A percentile compares a stretch with the other conserved stretches of the same genome.
Conservation (phyloP, 2,888 invertebrate genomes). For the Leptopilina myrica region DNA sequence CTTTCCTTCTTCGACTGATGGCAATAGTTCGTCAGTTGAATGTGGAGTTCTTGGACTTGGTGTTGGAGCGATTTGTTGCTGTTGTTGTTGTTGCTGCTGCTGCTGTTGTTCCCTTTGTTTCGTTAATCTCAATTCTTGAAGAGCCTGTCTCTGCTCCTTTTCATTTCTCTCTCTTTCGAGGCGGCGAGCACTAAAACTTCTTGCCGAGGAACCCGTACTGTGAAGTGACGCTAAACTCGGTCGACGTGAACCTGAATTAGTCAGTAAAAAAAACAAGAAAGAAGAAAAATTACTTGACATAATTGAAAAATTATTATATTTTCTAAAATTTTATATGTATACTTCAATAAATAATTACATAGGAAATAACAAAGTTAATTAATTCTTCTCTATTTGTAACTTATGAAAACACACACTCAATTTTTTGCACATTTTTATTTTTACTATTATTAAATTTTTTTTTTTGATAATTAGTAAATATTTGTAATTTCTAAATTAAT, state of each 20-base stretch:
- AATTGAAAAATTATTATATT: background rate
- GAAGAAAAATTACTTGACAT: background rate
- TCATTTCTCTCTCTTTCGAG: constrained; percentile 90
- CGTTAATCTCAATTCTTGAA: constrained; percentile 85
- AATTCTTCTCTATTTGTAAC: too few relatives aligned
- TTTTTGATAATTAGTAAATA: too few relatives aligned
- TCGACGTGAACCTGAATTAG: constrained; percentile 86
- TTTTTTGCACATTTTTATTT: too few relatives aligned
- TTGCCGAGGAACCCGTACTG: constrained; percentile 89
- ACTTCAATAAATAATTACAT: too few relatives aligned
- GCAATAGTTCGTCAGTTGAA: constrained; percentile 89
- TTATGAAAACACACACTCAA: too few relatives aligned
- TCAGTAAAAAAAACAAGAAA: background rate
- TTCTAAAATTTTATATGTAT: too few relatives aligned
- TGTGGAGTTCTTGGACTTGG: constrained; percentile 89
- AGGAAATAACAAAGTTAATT: too few relatives aligned
- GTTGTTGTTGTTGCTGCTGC: constrained; percentile 77
- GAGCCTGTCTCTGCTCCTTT: constrained; percentile 86
- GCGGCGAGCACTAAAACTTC: constrained; percentile 88
- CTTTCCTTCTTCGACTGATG: constrained; percentile 88
- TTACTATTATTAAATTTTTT: too few relatives aligned
- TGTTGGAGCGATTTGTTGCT: constrained; percentile 78
- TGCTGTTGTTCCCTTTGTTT: constrained; percentile 82
- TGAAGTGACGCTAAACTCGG: constrained; percentile 92
- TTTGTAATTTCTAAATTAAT: too few relatives aligned